A percentile compares a stretch with the other conserved stretches of the same genome.
Evolutionary conservation across 2,797 vertebrate species (phyloP).

Genomic region (Darevskia nairensis): DNA sequence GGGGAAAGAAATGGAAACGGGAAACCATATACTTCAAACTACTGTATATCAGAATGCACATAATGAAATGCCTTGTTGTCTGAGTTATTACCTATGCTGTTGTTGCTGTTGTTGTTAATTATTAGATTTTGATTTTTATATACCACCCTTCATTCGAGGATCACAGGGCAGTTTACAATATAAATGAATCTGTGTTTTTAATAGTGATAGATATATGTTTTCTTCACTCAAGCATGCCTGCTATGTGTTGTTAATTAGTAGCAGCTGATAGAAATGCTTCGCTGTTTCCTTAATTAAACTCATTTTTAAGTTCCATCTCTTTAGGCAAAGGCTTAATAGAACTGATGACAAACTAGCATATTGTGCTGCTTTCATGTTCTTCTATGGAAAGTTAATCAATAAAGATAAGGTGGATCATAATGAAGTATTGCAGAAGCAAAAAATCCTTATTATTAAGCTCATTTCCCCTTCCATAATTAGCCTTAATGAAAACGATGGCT

Average conservation of each 20-base stretch:
- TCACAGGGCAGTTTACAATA: too few relatives aligned
- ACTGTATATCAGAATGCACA: background rate
- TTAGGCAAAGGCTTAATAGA: constrained; percentile 21
- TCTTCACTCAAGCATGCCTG: background rate
- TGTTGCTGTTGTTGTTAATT: too few relatives aligned
- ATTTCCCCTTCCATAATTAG: constrained; percentile 30
- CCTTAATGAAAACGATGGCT: constrained; percentile 24
- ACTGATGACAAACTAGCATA: constrained; percentile 35
- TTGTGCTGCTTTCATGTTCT: background rate
- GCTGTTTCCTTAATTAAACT: constrained; percentile 44
- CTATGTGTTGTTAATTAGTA: constrained; percentile 23
- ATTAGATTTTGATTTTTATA: too few relatives aligned
- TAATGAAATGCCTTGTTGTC: background rate
- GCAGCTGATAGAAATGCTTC: constrained; percentile 21
- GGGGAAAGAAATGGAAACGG: background rate
- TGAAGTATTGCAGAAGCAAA: constrained; percentile 10
- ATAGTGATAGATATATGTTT: background rate
- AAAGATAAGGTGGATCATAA: constrained; percentile 9
- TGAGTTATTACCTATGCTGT: background rate
- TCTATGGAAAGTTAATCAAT: constrained; percentile 29
- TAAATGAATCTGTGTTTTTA: constrained; percentile 20
- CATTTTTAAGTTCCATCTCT: constrained; percentile 29
- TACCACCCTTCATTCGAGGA: too few relatives aligned
- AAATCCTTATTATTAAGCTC: constrained; percentile 21
- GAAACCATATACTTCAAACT: background rate